Evolutionary conservation across 2,113 vertebrate species (phyloP).

Genomic region (Callocephalon fimbriatum): DNA sequence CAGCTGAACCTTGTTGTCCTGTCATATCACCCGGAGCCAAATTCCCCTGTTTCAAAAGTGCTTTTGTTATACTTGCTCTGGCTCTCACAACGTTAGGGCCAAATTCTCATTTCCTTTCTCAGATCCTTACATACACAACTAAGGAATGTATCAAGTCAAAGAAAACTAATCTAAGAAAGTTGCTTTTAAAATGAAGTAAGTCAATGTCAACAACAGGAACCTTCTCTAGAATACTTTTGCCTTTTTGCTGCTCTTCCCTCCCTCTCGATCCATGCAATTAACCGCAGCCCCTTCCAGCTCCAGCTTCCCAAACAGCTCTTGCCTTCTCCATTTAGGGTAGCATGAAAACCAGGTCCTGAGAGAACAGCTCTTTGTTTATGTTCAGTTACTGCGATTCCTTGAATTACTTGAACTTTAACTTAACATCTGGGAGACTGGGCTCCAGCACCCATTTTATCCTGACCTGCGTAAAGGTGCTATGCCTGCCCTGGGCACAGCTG

Average conservation of each 20-base stretch:
- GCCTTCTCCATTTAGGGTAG: not conserved
- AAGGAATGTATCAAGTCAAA: not conserved
- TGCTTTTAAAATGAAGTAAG: not conserved
- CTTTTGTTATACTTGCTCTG: not conserved
- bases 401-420: not conserved
- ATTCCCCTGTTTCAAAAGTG: not conserved
- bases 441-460: not conserved
- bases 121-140: not conserved
- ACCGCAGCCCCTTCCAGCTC: not conserved
- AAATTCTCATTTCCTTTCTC: not conserved
- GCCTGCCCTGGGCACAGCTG: not conserved
- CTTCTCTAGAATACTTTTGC: not conserved
- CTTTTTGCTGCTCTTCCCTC: not conserved
- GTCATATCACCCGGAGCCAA: not conserved
- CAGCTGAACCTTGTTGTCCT: not conserved
- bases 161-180: not conserved
- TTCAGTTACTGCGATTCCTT: not conserved
- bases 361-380: not conserved
- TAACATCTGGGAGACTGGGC: not conserved
- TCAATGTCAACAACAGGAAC: not conserved
- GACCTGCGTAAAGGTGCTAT: fast-evolving
- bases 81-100: not conserved
- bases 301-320: not conserved
- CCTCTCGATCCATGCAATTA: not conserved
- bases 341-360: not conserved